phyloP scores from a whole-genome alignment of 2,797 vertebrate species.

The Merluccius polli region DNA sequence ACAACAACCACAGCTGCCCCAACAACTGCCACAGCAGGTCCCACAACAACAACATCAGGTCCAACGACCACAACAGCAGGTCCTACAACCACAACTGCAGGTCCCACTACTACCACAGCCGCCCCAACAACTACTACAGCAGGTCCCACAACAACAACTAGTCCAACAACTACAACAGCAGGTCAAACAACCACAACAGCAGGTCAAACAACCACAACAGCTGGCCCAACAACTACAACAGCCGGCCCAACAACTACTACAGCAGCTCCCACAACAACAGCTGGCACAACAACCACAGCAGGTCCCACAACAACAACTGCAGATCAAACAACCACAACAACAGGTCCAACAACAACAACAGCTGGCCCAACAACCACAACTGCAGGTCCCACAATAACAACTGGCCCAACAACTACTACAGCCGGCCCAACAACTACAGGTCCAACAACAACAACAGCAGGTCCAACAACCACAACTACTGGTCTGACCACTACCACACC shows the following conservation, averaged over 20 bases:
- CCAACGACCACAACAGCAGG: background rate
- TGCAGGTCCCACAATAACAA: too few species aligned
- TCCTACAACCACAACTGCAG: background rate
- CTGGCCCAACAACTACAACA: background rate
- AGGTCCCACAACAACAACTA: background rate
- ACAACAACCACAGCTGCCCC: too few species aligned
- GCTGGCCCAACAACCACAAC: too few species aligned
- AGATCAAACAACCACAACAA: background rate
- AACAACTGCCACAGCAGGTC: too few species aligned
- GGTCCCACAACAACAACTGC: background rate
- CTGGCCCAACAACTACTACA: too few species aligned
- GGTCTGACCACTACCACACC: too few species aligned
- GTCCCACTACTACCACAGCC: background rate
- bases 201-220: background rate
- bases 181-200: background rate
- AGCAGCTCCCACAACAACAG: background rate
- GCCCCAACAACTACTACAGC: background rate
- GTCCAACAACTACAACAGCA: background rate
- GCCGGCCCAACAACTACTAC: background rate
- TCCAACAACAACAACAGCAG: too few species aligned
- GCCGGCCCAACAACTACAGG: too few species aligned
- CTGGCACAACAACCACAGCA: background rate
- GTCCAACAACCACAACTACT: too few species aligned
- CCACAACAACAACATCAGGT: too few species aligned
- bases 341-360: too few species aligned